phyloP scores from a whole-genome alignment of 2,888 invertebrate species.

The Athalia cordata region DNA sequence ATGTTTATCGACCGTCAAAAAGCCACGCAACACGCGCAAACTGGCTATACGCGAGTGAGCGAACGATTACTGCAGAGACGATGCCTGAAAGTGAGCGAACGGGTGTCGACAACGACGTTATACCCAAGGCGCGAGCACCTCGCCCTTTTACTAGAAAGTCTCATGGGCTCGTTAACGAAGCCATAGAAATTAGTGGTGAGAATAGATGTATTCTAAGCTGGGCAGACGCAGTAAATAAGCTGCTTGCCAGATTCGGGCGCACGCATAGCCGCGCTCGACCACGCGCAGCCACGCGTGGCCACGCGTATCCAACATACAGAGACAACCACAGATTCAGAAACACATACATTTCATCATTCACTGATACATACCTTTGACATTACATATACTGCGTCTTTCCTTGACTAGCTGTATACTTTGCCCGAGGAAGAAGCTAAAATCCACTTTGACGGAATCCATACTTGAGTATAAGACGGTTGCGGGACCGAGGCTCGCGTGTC shows the following conservation, averaged over 20 bases:
- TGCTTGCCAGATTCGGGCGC: conserved; percentile 42
- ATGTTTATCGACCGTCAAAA: conserved; percentile 42
- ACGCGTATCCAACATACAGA: conserved; percentile 17
- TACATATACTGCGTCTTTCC: conserved; percentile 13
- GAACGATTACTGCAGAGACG: conserved; percentile 28
- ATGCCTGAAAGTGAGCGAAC: conserved; percentile 42
- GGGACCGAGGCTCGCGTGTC: conserved; percentile 36
- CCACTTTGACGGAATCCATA: conserved; percentile 43
- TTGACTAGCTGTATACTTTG: not conserved
- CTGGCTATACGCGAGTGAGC: not conserved
- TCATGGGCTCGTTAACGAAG: conserved; percentile 42
- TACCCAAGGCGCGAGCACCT: conserved; percentile 39
- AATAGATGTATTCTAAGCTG: conserved; percentile 43
- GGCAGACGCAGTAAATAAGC: conserved; percentile 43
- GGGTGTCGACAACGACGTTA: conserved; percentile 39
- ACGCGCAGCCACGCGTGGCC: conserved; percentile 41
- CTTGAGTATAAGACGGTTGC: conserved; percentile 37
- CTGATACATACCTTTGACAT: too few relatives aligned
- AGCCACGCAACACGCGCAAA: conserved; percentile 33
- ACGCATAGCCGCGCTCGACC: conserved; percentile 36
- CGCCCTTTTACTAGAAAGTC: conserved; percentile 39
- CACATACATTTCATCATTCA: not conserved
- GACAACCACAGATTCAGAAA: too few relatives aligned
- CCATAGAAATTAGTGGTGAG: conserved; percentile 44
- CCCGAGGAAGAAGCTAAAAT: conserved; percentile 27